phyloP scores from a whole-genome alignment of 2,888 invertebrate genomes.

The Patella pellucida region DNA sequence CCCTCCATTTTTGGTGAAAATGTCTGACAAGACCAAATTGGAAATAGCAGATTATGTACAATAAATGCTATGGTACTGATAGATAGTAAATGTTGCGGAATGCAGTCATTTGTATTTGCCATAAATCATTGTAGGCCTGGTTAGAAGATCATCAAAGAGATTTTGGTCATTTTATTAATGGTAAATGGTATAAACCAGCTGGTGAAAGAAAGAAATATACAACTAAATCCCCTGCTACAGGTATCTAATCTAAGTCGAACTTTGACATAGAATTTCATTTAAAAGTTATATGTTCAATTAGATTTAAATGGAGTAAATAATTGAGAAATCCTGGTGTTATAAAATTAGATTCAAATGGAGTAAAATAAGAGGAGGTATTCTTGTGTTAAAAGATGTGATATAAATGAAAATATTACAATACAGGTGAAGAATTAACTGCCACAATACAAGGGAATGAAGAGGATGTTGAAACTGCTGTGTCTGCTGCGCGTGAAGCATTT shows the following conservation, averaged over 20 bases:
- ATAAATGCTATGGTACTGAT: background rate
- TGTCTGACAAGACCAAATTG: no score
- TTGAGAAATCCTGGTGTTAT: background rate
- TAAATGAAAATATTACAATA: background rate
- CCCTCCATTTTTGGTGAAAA: no score
- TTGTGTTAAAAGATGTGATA: no score
- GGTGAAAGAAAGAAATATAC: conserved; percentile 62
- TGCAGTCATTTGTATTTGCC: background rate
- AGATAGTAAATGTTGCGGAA: conserved; percentile 2
- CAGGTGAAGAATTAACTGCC: conserved; percentile 64
- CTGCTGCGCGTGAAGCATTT: conserved; percentile 60
- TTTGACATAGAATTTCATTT: no score
- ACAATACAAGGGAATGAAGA: conserved; percentile 62
- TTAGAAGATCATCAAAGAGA: conserved; percentile 63
- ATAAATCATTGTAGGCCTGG: conserved; percentile 61
- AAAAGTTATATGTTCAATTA: no score
- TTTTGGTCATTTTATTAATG: conserved; percentile 69
- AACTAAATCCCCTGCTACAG: conserved; percentile 68
- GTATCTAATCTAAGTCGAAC: conserved; percentile 35
- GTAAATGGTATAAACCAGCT: conserved; percentile 64
- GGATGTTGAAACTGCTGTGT: conserved; percentile 67
- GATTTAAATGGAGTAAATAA: no score
- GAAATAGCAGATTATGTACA: background rate
- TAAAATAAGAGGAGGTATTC: no score
- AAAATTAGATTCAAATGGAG: background rate